Conservation (phyloP, 1,140 invertebrate genomes). For the Hylaeus anthracinus region DNA sequence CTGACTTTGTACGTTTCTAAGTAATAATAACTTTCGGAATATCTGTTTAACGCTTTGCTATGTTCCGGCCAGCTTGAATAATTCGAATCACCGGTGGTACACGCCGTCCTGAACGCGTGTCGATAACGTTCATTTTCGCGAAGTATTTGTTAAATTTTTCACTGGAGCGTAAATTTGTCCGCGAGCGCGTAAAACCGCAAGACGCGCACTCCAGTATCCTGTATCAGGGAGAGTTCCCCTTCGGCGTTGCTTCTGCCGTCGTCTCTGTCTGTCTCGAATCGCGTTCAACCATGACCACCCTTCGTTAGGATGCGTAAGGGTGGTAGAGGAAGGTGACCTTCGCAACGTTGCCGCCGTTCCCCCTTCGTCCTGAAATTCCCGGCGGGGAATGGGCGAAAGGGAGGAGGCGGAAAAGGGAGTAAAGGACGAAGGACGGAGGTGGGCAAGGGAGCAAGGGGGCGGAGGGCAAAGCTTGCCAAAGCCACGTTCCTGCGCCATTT, state of each 20-base stretch:
- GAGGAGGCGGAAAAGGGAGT: not conserved
- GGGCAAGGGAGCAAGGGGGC: not conserved
- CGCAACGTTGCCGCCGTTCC: conserved; percentile 25
- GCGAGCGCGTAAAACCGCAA: not conserved
- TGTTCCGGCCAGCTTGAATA: too few relatives aligned
- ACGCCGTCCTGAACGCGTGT: too few relatives aligned
- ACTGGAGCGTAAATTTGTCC: too few relatives aligned
- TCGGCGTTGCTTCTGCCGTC: not conserved
- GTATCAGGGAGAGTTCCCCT: not conserved
- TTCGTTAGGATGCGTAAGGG: conserved; percentile 56
- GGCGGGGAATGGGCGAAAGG: not conserved
- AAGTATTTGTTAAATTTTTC: too few relatives aligned
- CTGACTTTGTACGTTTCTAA: too few relatives aligned
- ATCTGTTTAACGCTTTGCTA: too few relatives aligned
- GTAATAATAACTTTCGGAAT: too few relatives aligned
- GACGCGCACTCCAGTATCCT: conserved; percentile 11
- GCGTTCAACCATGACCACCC: conserved; percentile 62
- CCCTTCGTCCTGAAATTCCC: conserved; percentile 4
- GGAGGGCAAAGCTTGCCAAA: conserved; percentile 29
- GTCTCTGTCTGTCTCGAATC: conserved; percentile 19
- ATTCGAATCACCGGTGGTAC: too few relatives aligned
- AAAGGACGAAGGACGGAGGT: not conserved
- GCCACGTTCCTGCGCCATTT: conserved; percentile 35
- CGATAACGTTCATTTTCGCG: too few relatives aligned
- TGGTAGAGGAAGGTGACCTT: conserved; percentile 65